Evolutionary conservation across 2,888 invertebrate species (phyloP), one percentile per base, ranked within the genome.

Genomic region (Eurytoma adleriae): DNA sequence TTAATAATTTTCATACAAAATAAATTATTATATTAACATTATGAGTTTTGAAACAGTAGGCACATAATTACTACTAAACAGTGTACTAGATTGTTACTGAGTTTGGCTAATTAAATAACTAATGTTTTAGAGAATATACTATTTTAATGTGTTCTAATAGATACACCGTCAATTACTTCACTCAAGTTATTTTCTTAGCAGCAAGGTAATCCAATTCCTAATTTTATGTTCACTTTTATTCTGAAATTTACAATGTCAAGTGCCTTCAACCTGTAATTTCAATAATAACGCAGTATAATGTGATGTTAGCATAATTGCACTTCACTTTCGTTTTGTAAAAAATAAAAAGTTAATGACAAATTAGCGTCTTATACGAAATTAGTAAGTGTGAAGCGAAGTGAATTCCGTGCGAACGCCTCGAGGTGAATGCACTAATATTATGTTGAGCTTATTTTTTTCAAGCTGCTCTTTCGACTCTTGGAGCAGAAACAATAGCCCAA

Each of bases 291-390:
- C 3, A 69, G 56, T 30, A 56, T 16, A 18, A 10, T 54, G 13
- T 20, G 64, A 52, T n/a, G 54, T 54, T 62, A 52, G 52, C 54
- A 30, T 70, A 72, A 54, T 59, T 62, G 13, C 14, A 12, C 27
- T 72, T 72, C 16, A 62, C 64, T 72, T 54, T 62, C 62, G 18
- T 18, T 72, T n/a, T 72, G 2, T 61, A 61, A 14, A 61, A 24
- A 71, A 12, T 40, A 40, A 12, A 64, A 57, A 40, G 27, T 40
- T 30, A 2, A 64, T 18, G n/a, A 64, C 14, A 64, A 40, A 40
- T 18, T 7, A 10, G 14, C 1, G 1, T 1, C 12, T 7, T 10
- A 10, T n/a, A 30, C 30, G 27, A 40, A 40, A 40, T 40, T 61
- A 13, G 61, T 40, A 24, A 24, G 24, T 24, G 24, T 68, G n/a